Evolutionary conservation across 2,113 vertebrate genomes (phyloP).

Genomic region (Loxodonta africana): DNA sequence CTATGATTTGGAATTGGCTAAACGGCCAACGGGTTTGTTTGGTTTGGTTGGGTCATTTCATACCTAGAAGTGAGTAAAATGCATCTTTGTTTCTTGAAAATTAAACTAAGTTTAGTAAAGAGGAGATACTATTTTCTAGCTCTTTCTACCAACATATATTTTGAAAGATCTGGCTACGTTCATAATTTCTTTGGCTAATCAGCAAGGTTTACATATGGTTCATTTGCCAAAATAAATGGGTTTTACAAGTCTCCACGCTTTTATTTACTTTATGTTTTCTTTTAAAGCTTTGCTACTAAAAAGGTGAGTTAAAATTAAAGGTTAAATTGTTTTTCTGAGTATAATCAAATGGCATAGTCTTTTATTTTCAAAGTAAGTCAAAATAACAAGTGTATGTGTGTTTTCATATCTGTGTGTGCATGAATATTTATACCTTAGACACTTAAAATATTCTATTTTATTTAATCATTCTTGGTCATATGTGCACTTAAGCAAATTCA

Average conservation of each 20-base stretch:
- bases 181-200: conserved; percentile 81
- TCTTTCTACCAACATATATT: conserved; percentile 70
- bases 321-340: conserved; percentile 76
- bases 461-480: background rate
- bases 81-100: conserved; percentile 27
- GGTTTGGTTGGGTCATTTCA: background rate
- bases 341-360: conserved; percentile 78
- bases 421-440: conserved; percentile 61
- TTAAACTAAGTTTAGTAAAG: conserved; percentile 59
- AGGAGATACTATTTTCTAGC: conserved; percentile 79
- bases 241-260: conserved; percentile 73
- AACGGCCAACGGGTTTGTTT: too few relatives aligned
- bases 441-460: conserved; percentile 69
- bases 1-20: too few relatives aligned
- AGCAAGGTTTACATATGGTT: conserved; percentile 73
- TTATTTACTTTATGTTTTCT: conserved; percentile 82
- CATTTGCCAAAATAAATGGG: conserved; percentile 69
- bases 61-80: conserved; percentile 6
- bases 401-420: background rate
- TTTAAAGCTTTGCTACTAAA: conserved; percentile 82
- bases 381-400: conserved; percentile 55
- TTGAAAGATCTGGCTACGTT: conserved; percentile 74
- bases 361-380: conserved; percentile 78
- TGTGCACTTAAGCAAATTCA: background rate
- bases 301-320: conserved; percentile 62